Base-by-base conservation (phyloP, 35 echinoderm and acorn worm species). In the Apostichopus californicus region DNA sequence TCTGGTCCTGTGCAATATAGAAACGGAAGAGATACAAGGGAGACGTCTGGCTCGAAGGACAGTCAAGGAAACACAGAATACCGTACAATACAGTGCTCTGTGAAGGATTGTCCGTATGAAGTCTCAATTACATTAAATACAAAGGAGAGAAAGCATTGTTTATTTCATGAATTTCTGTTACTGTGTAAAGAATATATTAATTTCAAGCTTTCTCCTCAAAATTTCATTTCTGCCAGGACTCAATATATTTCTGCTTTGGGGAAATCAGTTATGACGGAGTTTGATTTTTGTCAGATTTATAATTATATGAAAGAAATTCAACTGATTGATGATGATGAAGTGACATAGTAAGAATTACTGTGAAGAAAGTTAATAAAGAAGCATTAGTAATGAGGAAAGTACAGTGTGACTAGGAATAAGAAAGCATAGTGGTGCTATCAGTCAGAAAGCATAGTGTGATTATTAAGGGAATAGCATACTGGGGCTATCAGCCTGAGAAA, bases 161-260 rank as follows among this genome's bases (percentile, higher is more conserved):
- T 58, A 8, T 1, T 85, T 54, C 81, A 85, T 58, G 81, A 85
- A 24, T 58, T 85, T 59, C 15, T 85, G 15, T 60, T 55, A 22
- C 4, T 85, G 15, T 58, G 56, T 14, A 85, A 85, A 59, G 55
- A 56, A 54, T 59, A 58, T 57, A 59, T 85, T 58, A 20, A 8
- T 60, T 20, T n/a, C 81, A 85, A 58, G 18, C 57, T 85, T 6
- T 56, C 55, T 22, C 52, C 6, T 24, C n/a, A 58, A 85, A 56
- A 59, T 21, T 85, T 85, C 81, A 9, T 85, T 9, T 85, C 81
- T 85, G 18, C 56, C 23, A n/a, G 81, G 15, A 85, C 54, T 9
- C 55, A 85, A 58, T 22, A 58, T 85, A 17, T 85, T n/a, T 20
- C 8, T 60, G 17, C 56, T 60, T 21, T 59, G 3, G 14, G 54